Evolutionary conservation across 2,888 invertebrate species (phyloP).

Genomic region (Torymus auratus): DNA sequence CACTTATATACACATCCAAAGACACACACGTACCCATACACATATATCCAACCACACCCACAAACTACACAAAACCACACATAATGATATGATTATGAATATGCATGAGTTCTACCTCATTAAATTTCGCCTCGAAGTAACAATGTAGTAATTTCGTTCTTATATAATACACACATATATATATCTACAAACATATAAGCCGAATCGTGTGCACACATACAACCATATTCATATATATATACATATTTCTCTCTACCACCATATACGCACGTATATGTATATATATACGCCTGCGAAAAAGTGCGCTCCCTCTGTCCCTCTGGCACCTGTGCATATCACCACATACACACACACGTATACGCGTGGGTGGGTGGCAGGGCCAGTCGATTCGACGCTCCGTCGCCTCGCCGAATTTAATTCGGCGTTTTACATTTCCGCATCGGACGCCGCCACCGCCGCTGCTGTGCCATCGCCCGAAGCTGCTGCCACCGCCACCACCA

Average conservation of each 20-base stretch:
- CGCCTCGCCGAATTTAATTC: conserved; percentile 48
- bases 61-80: conserved; percentile 11
- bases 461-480: conserved; percentile 16
- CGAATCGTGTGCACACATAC: neutral
- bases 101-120: conserved; percentile 60
- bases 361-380: neutral
- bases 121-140: conserved; percentile 61
- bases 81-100: conserved; percentile 58
- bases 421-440: conserved; percentile 56
- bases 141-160: conserved; percentile 60
- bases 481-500: conserved; percentile 3
- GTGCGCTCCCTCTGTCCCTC: too few species aligned
- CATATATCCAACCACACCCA: conserved; percentile 2
- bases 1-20: neutral
- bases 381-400: conserved; percentile 37
- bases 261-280: too few species aligned
- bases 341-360: too few species aligned
- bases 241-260: too few species aligned
- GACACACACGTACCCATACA: neutral
- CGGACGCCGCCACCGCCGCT: conserved; percentile 10
- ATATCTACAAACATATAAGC: conserved; percentile 28
- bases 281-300: too few species aligned
- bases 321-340: too few species aligned
- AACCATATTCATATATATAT: neutral
- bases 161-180: conserved; percentile 33